Evolutionary conservation across 2,797 vertebrate species (phyloP).

Genomic region (Eulemur albifrons): DNA sequence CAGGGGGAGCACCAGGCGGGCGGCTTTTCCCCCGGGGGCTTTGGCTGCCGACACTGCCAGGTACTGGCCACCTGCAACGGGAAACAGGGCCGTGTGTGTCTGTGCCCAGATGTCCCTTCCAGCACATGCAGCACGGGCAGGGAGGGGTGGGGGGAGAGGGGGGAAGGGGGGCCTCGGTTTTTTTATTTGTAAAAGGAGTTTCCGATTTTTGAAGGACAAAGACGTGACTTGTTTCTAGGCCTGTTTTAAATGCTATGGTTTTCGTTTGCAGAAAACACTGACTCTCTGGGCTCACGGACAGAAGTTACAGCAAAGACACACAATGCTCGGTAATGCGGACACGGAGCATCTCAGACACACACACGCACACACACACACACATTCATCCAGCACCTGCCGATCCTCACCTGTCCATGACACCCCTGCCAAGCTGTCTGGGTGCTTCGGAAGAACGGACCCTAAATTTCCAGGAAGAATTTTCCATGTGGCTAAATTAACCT

Average conservation of each 20-base stretch:
- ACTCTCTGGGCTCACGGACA: background rate
- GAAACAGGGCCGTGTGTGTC: background rate
- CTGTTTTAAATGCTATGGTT: background rate
- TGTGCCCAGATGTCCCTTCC: too few relatives aligned
- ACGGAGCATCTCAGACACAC: background rate
- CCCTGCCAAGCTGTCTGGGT: background rate
- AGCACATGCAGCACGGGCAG: too few relatives aligned
- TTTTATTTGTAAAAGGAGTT: too few relatives aligned
- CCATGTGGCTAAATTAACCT: background rate
- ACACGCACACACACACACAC: too few relatives aligned
- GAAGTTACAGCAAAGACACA: background rate
- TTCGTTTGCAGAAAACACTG: background rate
- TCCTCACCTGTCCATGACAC: background rate
- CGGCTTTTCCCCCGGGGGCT: slow-evolving; percentile 88
- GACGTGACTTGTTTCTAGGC: too few relatives aligned
- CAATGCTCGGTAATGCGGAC: background rate
- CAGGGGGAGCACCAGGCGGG: slow-evolving; percentile 91
- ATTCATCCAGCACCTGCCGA: background rate
- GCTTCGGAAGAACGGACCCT: background rate
- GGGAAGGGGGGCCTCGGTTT: too few relatives aligned
- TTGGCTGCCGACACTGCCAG: slow-evolving; percentile 90
- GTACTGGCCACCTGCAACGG: slow-evolving; percentile 90
- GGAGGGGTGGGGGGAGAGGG: too few relatives aligned
- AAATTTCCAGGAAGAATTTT: background rate
- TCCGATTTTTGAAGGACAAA: too few relatives aligned